phyloP scores from a whole-genome alignment of 1,140 invertebrate species.

The Drosophila bocqueti region DNA sequence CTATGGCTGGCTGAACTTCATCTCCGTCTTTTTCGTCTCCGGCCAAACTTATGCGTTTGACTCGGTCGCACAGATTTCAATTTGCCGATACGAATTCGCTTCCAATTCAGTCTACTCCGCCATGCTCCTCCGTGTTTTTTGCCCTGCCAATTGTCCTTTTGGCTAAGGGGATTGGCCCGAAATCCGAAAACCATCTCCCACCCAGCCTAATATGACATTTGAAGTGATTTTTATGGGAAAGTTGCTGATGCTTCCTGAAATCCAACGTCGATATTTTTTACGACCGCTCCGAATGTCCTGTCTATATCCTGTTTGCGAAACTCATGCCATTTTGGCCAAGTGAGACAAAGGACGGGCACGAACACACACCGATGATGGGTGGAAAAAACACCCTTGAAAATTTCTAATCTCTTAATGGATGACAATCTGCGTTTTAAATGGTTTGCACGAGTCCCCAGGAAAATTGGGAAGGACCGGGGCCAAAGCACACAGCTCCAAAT shows the following conservation, averaged over 20 bases:
- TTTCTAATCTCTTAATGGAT: constrained; percentile 83
- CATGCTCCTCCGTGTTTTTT: constrained; percentile 12
- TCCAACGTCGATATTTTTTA: constrained; percentile 59
- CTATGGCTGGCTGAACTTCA: constrained; percentile 59
- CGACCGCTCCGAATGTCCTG: constrained; percentile 57
- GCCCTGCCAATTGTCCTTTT: constrained; percentile 67
- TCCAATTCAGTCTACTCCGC: not conserved
- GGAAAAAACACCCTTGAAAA: constrained; percentile 75
- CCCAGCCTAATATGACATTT: constrained; percentile 77
- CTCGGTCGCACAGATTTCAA: constrained; percentile 73
- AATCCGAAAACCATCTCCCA: constrained; percentile 43
- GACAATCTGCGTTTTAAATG: constrained; percentile 83
- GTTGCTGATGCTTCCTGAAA: constrained; percentile 73
- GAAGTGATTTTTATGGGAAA: constrained; percentile 83
- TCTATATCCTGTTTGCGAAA: constrained; percentile 72
- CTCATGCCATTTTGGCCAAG: constrained; percentile 61
- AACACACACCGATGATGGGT: constrained; percentile 22
- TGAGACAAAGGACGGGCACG: constrained; percentile 68
- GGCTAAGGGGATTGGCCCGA: constrained; percentile 49
- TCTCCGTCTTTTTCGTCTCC: constrained; percentile 37
- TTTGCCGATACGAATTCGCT: constrained; percentile 75
- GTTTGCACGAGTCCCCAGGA: constrained; percentile 63
- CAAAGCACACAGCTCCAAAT: constrained; percentile 18
- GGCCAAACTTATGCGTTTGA: constrained; percentile 70
- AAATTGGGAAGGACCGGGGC: constrained; percentile 29